Evolutionary conservation across 1,140 invertebrate genomes (phyloP).

Genomic region (Copidosoma floridanum): DNA sequence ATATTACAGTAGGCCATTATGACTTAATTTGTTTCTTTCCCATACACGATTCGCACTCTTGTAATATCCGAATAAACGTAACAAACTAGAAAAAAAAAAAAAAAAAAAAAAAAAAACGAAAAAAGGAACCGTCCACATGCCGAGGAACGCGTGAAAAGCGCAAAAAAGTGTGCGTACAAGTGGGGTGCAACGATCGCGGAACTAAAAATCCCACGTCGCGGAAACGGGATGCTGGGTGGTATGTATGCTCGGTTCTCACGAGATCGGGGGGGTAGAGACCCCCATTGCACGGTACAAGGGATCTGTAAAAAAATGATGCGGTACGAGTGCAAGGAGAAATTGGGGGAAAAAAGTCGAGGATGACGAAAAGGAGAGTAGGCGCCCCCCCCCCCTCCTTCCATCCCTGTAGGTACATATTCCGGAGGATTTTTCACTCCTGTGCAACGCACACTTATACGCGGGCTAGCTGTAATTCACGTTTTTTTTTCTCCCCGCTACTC

Average conservation of each 20-base stretch:
- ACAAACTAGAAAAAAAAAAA: too few species aligned
- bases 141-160: conserved; percentile 4
- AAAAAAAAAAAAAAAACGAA: conserved; percentile 4
- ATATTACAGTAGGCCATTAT: too few species aligned
- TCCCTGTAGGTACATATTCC: too few species aligned
- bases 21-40: too few species aligned
- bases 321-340: conserved; percentile 4
- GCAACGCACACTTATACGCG: neutral
- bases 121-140: too few species aligned
- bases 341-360: conserved; percentile 26
- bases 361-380: neutral
- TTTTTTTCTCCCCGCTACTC: conserved; percentile 31
- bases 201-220: conserved; percentile 28
- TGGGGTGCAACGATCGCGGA: conserved; percentile 15
- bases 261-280: too few species aligned
- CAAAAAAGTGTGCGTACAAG: neutral
- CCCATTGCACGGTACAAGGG: too few species aligned
- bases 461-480: conserved; percentile 37
- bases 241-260: conserved; percentile 40
- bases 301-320: neutral
- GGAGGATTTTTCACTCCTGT: conserved; percentile 26
- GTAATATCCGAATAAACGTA: too few species aligned
- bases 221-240: conserved; percentile 19
- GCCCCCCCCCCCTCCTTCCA: conserved; percentile 5
- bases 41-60: too few species aligned